A percentile compares a stretch with the other conserved stretches of the same genome.
phyloP scores from a whole-genome alignment of 2,888 invertebrate genomes.

The Eupsilia transversa region DNA sequence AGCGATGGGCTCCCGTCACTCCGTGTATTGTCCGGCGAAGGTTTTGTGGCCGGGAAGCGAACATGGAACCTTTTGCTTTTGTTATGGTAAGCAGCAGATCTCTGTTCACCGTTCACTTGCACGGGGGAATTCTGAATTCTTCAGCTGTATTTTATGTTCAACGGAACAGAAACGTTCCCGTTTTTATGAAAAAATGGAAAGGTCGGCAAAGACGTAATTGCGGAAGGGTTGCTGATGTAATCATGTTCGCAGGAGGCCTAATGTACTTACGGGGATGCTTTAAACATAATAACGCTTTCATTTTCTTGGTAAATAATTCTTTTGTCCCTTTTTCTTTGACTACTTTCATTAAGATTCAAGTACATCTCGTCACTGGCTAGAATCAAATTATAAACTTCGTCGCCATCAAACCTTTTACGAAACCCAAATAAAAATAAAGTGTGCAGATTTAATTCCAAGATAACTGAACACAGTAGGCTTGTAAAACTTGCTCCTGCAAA shows the following conservation, averaged over 20 bases:
- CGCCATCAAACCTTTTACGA: slow-evolving; percentile 29
- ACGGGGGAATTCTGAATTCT: slow-evolving; percentile 36
- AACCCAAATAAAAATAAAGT: slow-evolving; percentile 38
- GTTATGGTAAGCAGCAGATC: slow-evolving; percentile 65
- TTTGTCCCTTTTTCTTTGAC: slow-evolving; percentile 12
- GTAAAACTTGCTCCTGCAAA: slow-evolving; percentile 54
- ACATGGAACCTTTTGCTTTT: slow-evolving; percentile 57
- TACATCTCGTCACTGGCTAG: not conserved
- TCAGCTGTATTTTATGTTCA: slow-evolving; percentile 49
- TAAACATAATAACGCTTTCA: slow-evolving; percentile 29
- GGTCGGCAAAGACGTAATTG: slow-evolving; percentile 55
- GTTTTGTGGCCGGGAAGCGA: slow-evolving; percentile 45
- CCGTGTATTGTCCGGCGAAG: slow-evolving; percentile 52
- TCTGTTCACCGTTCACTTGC: slow-evolving; percentile 54
- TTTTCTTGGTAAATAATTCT: slow-evolving; percentile 26
- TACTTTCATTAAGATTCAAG: slow-evolving; percentile 7
- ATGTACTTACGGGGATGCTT: slow-evolving; percentile 31
- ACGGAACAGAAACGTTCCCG: slow-evolving; percentile 42
- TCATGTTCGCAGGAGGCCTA: slow-evolving; percentile 36
- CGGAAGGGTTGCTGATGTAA: slow-evolving; percentile 59
- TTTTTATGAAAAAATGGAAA: slow-evolving; percentile 50
- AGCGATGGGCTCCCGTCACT: slow-evolving; percentile 49
- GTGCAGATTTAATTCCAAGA: slow-evolving; percentile 53
- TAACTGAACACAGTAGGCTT: slow-evolving; percentile 50
- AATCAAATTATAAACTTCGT: slow-evolving; percentile 39